Conservation (phyloP, 1,140 invertebrate species). For the Portunus trituberculatus region DNA sequence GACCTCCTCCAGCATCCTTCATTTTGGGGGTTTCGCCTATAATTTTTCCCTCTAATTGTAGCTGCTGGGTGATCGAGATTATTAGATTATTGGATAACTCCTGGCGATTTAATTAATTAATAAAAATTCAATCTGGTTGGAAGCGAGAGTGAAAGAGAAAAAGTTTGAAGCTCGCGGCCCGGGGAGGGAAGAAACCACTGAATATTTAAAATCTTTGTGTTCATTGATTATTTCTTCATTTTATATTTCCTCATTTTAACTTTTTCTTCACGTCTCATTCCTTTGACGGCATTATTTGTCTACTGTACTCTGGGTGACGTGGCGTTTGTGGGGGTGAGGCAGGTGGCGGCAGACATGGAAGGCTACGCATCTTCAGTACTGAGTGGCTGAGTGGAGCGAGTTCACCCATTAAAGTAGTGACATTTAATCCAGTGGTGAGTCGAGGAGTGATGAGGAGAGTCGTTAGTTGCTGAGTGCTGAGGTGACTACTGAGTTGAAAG, state of each 20-base stretch:
- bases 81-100: constrained; percentile 76
- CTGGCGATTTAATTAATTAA: constrained; percentile 76
- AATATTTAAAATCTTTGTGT: constrained; percentile 58
- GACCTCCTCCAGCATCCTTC: constrained; percentile 48
- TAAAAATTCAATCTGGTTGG: constrained; percentile 75
- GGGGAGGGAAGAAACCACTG: constrained; percentile 45
- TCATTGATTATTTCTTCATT: constrained; percentile 45
- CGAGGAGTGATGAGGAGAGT: no score
- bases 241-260: constrained; percentile 37
- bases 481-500: no score
- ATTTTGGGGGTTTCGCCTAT: constrained; percentile 73
- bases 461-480: no score
- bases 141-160: constrained; percentile 73
- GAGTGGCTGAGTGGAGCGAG: no score
- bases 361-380: no score
- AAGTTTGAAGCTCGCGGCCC: constrained; percentile 49
- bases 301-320: no score
- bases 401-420: no score
- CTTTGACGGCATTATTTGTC: not conserved
- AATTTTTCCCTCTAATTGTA: constrained; percentile 76
- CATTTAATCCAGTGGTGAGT: no score
- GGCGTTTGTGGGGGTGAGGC: no score
- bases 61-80: constrained; percentile 73
- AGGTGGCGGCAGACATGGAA: no score
- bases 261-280: not conserved